Evolutionary conservation across 2,888 invertebrate species (phyloP), one percentile per base, ranked within the genome.

Genomic region (Pogonocherus hispidulus): DNA sequence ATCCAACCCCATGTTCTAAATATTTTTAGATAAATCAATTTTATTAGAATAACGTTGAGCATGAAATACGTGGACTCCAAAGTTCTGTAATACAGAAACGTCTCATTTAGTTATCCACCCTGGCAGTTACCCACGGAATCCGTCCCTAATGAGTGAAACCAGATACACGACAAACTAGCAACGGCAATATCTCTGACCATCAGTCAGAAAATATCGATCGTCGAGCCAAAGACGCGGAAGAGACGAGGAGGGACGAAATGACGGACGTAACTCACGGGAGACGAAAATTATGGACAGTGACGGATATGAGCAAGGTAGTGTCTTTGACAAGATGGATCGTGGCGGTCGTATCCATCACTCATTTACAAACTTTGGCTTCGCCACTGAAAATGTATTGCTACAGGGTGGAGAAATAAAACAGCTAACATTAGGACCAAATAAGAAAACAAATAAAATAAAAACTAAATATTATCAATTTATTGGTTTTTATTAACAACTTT

Each of bases 261-360:
- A 74, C 67, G 74, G 74, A 71, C 71, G 71, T 74, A 72, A 72
- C 69, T 70, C 72, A 72, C 69, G 57, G 59, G 74, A 74, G 83
- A 70, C 70, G 73, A 70, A 84, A 83, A 84, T 83, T 78, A 70
- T 73, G 78, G 78, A 77, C 77, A 76, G 74, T 80, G 80, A 76
- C 76, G 75, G 79, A 78, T 77, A 76, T 70, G 78, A 75, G 76
- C 73, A 78, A 79, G 80, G 77, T 77, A 78, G 77, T 78, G 78
- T 76, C 75, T 75, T 70, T 78, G 78, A 77, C 78, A 78, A 78
- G 78, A 78, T 74, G 77, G 77, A 78, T 78, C 65, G 72, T 69
- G 72, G 68, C 69, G 68, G 66, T 66, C 71, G 64, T 68, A 73
- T 75, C 71, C 70, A 72, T 73, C 73, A 73, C 63, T 72, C 72